These are phyloP conservation scores for Spodoptera litura DNA, from an alignment of 1,140 invertebrate species.

Conservation along the genomic window DNA sequence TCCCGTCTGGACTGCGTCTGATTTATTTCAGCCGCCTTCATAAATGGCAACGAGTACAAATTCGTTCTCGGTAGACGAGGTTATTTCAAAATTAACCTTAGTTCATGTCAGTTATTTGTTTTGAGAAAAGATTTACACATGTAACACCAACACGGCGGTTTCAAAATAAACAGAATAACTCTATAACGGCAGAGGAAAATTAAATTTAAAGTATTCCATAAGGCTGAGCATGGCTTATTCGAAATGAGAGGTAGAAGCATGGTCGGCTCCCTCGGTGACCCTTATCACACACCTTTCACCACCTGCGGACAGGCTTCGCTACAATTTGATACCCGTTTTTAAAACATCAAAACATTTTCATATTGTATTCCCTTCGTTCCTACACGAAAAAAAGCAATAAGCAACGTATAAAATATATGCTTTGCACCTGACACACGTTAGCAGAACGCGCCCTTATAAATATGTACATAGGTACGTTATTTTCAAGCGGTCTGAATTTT, in stretches of 20 bases:
- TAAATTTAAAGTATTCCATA: conserved; percentile 34
- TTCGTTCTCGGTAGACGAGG: conserved; percentile 3
- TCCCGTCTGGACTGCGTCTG: conserved; percentile 59
- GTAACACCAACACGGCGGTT: neutral
- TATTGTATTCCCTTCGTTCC: conserved; percentile 1
- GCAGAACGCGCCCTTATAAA: conserved; percentile 8
- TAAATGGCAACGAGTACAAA: conserved; percentile 50
- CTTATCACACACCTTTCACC: conserved; percentile 61
- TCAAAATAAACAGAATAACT: conserved; percentile 24
- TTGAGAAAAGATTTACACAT: conserved; percentile 17
- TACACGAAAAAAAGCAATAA: neutral
- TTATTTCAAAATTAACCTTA: conserved; percentile 6
- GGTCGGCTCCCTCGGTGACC: conserved; percentile 50
- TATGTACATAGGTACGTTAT: neutral
- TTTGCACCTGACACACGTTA: conserved; percentile 14
- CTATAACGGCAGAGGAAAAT: conserved; percentile 13
- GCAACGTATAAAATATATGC: conserved; percentile 11
- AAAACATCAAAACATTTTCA: conserved; percentile 61
- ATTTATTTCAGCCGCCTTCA: conserved; percentile 70
- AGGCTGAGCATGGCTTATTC: conserved; percentile 52
- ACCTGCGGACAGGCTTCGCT: conserved; percentile 52
- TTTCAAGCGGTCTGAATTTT: neutral
- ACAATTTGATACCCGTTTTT: conserved; percentile 53
- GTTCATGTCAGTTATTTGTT: conserved; percentile 15
- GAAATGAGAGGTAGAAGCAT: conserved; percentile 27